A percentile compares a stretch with the other conserved stretches of the same genome.
These are phyloP conservation scores for Aphelenchoides besseyi DNA, from an alignment of 1,140 invertebrate species.

Conservation along the genomic window DNA sequence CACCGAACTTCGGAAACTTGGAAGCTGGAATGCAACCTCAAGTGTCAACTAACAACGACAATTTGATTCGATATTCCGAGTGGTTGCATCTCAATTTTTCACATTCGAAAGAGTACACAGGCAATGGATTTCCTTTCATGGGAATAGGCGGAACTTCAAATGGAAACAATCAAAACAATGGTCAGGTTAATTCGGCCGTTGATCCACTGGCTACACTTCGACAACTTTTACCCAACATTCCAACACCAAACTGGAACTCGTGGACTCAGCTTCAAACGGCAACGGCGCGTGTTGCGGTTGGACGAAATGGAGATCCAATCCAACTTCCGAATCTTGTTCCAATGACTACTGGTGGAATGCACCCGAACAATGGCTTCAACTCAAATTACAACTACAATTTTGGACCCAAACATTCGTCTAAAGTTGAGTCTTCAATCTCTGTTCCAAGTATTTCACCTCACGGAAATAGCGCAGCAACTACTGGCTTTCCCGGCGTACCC, in stretches of 20 bases:
- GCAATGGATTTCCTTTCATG: neutral
- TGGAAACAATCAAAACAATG: too few species aligned
- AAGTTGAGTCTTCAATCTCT: neutral
- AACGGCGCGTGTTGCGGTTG: neutral
- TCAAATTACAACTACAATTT: conserved; percentile 10
- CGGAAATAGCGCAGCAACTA: neutral
- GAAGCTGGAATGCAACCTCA: neutral
- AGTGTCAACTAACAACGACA: neutral
- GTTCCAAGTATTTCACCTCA: neutral
- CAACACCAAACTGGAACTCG: conserved; percentile 9
- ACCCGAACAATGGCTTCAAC: conserved; percentile 11
- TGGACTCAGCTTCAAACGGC: neutral
- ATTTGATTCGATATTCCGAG: neutral
- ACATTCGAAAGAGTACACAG: neutral
- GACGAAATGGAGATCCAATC: neutral
- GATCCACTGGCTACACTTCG: neutral
- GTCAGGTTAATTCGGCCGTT: neutral
- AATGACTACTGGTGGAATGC: neutral
- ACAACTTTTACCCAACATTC: neutral
- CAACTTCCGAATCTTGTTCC: conserved; percentile 9
- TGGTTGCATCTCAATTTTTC: conserved; percentile 2
- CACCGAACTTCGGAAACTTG: neutral
- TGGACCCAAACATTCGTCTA: neutral
- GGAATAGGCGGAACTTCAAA: neutral
- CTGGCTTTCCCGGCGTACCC: neutral